phyloP scores from a whole-genome alignment of 2,113 vertebrate species.

The Pseudorhombus dupliciocellatus region DNA sequence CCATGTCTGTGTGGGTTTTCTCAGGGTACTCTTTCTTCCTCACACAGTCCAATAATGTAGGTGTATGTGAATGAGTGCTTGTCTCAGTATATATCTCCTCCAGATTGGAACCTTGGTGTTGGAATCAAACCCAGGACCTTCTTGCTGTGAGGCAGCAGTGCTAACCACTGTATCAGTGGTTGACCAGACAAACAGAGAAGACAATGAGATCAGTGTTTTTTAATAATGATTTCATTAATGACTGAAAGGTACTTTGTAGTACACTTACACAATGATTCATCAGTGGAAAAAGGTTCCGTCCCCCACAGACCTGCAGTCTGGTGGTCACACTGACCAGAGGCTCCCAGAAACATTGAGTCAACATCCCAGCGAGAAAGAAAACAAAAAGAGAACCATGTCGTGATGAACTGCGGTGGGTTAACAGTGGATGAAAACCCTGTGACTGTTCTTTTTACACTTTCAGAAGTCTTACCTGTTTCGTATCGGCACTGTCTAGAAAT shows the following conservation, averaged over 20 bases:
- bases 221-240: slow-evolving; percentile 90
- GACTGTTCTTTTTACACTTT: slow-evolving; percentile 9
- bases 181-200: background rate
- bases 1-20: too few relatives aligned
- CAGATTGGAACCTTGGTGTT: too few relatives aligned
- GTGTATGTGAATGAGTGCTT: too few relatives aligned
- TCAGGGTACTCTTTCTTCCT: too few relatives aligned
- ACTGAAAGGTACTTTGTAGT: slow-evolving; percentile 88
- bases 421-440: slow-evolving; percentile 23
- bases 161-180: too few relatives aligned
- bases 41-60: too few relatives aligned
- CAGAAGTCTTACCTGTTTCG: slow-evolving; percentile 4
- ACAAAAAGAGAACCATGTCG: slow-evolving; percentile 17
- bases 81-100: too few relatives aligned
- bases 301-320: slow-evolving; percentile 10
- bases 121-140: too few relatives aligned
- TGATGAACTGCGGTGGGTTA: slow-evolving; percentile 21
- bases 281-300: slow-evolving; percentile 79
- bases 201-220: slow-evolving; percentile 82
- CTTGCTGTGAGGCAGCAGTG: too few relatives aligned
- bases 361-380: slow-evolving; percentile 26
- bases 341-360: slow-evolving; percentile 6
- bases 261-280: slow-evolving; percentile 88
- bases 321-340: slow-evolving; percentile 22
- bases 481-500: slow-evolving; percentile 35